Conservation (phyloP, 2,113 vertebrate species). For the Raphicerus campestris region DNA sequence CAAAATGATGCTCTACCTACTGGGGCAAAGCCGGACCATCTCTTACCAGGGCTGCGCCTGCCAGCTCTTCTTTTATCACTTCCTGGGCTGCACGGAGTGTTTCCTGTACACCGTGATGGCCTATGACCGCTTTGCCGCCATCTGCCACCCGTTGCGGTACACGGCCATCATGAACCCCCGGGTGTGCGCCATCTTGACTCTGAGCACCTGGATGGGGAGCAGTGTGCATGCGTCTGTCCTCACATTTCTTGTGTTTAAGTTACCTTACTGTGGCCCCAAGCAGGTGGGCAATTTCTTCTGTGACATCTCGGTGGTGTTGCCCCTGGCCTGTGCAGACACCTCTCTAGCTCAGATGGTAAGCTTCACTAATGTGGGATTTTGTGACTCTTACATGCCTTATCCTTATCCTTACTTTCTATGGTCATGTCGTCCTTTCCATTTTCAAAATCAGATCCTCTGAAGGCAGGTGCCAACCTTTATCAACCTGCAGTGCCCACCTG, state of each 20-base stretch:
- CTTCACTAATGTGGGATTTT: slow-evolving; percentile 33
- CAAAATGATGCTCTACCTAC: slow-evolving; percentile 74
- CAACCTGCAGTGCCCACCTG: slow-evolving; percentile 69
- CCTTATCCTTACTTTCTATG: slow-evolving; percentile 61
- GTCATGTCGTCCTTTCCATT: slow-evolving; percentile 34
- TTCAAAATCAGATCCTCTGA: slow-evolving; percentile 26
- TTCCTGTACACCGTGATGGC: slow-evolving; percentile 79
- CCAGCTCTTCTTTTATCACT: slow-evolving; percentile 79
- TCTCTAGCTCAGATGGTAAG: not conserved
- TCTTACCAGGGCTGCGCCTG: slow-evolving; percentile 73
- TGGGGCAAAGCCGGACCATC: slow-evolving; percentile 53
- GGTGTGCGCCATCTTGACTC: slow-evolving; percentile 18
- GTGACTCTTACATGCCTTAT: slow-evolving; percentile 38
- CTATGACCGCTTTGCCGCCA: slow-evolving; percentile 73
- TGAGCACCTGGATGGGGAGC: slow-evolving; percentile 67
- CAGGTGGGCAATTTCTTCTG: slow-evolving; percentile 60
- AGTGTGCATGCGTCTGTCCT: slow-evolving; percentile 46
- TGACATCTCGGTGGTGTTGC: slow-evolving; percentile 48
- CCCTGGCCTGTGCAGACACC: slow-evolving; percentile 55
- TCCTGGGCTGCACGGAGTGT: slow-evolving; percentile 57
- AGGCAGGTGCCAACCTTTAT: slow-evolving; percentile 54
- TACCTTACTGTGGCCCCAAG: not conserved
- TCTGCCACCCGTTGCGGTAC: slow-evolving; percentile 75
- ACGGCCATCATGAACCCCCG: slow-evolving; percentile 65
- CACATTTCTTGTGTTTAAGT: slow-evolving; percentile 31